Evolutionary conservation across 1,140 invertebrate genomes (phyloP), one percentile per base, ranked within the genome.

Genomic region (Oscheius sp.): DNA sequence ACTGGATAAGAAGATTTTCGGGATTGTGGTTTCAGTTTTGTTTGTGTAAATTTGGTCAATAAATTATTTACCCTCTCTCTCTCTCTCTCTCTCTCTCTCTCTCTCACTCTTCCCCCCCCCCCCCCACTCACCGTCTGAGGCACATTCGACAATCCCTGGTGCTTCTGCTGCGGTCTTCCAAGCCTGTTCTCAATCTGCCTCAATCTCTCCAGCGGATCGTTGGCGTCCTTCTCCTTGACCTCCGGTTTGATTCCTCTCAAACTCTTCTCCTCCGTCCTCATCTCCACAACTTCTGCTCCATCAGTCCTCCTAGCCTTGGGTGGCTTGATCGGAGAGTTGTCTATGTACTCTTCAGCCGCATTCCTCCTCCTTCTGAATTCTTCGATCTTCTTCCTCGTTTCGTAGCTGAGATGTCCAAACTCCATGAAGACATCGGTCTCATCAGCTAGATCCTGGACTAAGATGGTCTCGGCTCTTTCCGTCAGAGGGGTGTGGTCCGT

Each of bases 341-440:
- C 82, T 65, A 82, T 83, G 64, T 82, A 84, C 65, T 84, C 82
- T 55, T 83, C 83, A n/a, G 82, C 83, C 62, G 85, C 82, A 34
- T 83, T 81, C 46, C 83, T 52, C 65, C 82, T 58, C 65, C 83
- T 74, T 63, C 72, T 67, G 65, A 74, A 74, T 23, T 74, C 72
- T 38, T 74, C 72, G 29, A 74, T 75, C 62, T 75, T 75, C 36
- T 49, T 46, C 28, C 76, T 55, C 10, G 82, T 83, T 26, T 74
- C 69, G 2, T 46, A 36, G 49, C 78, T 80, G 20, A 83, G 63
- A 76, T 84, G 83, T 28, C 83, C 80, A 34, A 84, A 83, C 55
- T 83, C 82, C 83, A 84, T 84, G 75, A 83, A 83, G 18, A 83
- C 83, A 67, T 83, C 82, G 18, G 82, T 82, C 66, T 83, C 82